phyloP scores from a whole-genome alignment of 1,140 invertebrate genomes.

The Dendrolimus punctatus region DNA sequence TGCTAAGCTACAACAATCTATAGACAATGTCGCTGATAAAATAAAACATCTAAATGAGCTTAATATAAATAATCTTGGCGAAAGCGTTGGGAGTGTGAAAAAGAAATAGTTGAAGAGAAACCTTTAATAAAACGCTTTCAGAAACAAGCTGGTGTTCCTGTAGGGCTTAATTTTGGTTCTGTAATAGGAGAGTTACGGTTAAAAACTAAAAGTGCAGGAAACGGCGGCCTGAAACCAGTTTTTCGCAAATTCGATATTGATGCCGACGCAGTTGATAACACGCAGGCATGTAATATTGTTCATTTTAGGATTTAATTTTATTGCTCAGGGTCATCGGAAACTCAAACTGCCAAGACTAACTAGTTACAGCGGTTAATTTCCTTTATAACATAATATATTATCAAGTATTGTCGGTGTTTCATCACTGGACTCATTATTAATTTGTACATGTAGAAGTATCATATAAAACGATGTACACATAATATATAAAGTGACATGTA shows the following conservation, averaged over 20 bases:
- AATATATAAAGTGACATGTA: background rate
- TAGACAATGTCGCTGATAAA: slow-evolving; percentile 27
- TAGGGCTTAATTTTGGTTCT: slow-evolving; percentile 58
- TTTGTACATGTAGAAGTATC: too few species aligned
- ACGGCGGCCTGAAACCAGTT: slow-evolving; percentile 51
- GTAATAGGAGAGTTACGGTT: slow-evolving; percentile 61
- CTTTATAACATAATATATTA: too few species aligned
- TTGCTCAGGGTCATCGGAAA: slow-evolving; percentile 7
- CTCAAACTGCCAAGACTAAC: slow-evolving; percentile 1
- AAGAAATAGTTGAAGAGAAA: slow-evolving; percentile 20
- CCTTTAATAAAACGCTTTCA: slow-evolving; percentile 43
- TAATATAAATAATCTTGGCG: slow-evolving; percentile 6
- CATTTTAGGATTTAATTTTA: background rate
- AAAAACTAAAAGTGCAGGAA: slow-evolving; percentile 50
- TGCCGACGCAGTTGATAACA: slow-evolving; percentile 30
- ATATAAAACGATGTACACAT: too few species aligned
- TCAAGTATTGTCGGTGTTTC: too few species aligned
- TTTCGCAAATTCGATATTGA: slow-evolving; percentile 60
- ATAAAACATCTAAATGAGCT: slow-evolving; percentile 23
- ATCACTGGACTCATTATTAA: too few species aligned
- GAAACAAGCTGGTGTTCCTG: slow-evolving; percentile 42
- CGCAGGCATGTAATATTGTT: slow-evolving; percentile 24
- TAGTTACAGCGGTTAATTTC: too few species aligned
- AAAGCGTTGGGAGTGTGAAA: slow-evolving; percentile 3
- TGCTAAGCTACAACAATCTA: slow-evolving; percentile 19